Evolutionary conservation across 2,888 invertebrate genomes (phyloP).

Genomic region (Callyntrura guangdongensis): DNA sequence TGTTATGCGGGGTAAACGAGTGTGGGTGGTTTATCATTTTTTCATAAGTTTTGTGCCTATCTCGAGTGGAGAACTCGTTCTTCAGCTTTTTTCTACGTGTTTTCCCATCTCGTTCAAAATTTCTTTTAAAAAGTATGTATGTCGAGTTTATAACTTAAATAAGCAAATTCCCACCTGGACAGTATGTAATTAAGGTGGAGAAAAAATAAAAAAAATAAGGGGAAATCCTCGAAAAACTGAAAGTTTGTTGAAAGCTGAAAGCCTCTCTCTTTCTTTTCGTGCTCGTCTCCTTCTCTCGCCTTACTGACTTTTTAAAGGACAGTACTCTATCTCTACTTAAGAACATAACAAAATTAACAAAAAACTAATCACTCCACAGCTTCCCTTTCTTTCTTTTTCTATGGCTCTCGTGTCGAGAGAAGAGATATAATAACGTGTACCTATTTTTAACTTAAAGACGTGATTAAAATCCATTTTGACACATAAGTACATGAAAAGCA

Average conservation of each 20-base stretch:
- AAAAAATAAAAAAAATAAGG: neutral
- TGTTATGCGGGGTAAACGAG: neutral
- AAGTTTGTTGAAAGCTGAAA: constrained; percentile 2
- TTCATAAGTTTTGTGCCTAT: neutral
- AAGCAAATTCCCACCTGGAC: constrained; percentile 76
- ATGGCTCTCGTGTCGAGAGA: neutral
- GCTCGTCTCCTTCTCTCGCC: neutral
- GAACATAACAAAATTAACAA: constrained; percentile 18
- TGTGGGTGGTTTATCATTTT: too few relatives aligned
- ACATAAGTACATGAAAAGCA: too few relatives aligned
- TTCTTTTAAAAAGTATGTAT: neutral
- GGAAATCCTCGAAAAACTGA: neutral
- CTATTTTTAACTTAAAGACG: too few relatives aligned
- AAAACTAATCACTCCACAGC: constrained; percentile 21
- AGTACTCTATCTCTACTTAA: constrained; percentile 30
- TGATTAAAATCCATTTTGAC: too few relatives aligned
- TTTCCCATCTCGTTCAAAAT: neutral
- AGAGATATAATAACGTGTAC: too few relatives aligned
- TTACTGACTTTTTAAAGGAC: constrained; percentile 21
- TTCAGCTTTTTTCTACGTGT: neutral
- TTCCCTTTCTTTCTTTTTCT: too few relatives aligned
- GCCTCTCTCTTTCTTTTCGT: neutral
- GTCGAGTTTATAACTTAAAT: constrained; percentile 57
- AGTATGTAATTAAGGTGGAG: constrained; percentile 68
- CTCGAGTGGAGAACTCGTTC: neutral